A percentile compares a stretch with the other conserved stretches of the same genome.
phyloP scores from a whole-genome alignment of 2,113 vertebrate genomes.

The Ctenomys sociabilis region DNA sequence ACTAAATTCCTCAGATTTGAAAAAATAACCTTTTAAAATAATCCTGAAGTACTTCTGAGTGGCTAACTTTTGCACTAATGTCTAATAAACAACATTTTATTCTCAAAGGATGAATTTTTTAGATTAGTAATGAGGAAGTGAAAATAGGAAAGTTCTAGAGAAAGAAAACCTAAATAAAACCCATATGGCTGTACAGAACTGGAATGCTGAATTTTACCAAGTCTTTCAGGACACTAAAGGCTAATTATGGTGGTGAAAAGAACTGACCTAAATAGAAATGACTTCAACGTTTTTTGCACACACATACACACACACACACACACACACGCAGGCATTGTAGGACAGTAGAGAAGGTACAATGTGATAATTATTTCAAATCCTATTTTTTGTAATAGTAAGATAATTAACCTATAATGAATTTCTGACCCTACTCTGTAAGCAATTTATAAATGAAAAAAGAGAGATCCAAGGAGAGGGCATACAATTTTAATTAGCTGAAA shows the following conservation, averaged over 20 bases:
- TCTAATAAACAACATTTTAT: neutral
- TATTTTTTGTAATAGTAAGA: neutral
- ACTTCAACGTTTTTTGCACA: neutral
- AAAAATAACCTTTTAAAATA: neutral
- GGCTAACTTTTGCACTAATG: neutral
- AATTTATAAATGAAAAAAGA: slow-evolving; percentile 30
- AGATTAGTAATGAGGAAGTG: neutral
- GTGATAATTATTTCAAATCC: neutral
- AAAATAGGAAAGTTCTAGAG: slow-evolving; percentile 29
- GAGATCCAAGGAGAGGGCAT: neutral
- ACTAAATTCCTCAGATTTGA: neutral
- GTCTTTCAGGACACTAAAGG: slow-evolving; percentile 27
- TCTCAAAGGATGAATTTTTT: neutral
- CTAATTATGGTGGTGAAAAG: slow-evolving; percentile 7
- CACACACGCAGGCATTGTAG: neutral
- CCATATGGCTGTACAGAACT: neutral
- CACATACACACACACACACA: neutral
- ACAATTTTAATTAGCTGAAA: neutral
- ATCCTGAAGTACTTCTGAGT: slow-evolving; percentile 7
- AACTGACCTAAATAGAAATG: slow-evolving; percentile 39
- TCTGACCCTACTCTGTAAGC: neutral
- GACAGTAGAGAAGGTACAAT: neutral
- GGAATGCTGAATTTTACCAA: slow-evolving; percentile 22
- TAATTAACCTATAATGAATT: slow-evolving; percentile 16
- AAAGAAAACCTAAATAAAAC: slow-evolving; percentile 54